A percentile compares a stretch with the other conserved stretches of the same genome.
Evolutionary conservation across 2,113 vertebrate species (phyloP).

Genomic region (Scomber japonicus): DNA sequence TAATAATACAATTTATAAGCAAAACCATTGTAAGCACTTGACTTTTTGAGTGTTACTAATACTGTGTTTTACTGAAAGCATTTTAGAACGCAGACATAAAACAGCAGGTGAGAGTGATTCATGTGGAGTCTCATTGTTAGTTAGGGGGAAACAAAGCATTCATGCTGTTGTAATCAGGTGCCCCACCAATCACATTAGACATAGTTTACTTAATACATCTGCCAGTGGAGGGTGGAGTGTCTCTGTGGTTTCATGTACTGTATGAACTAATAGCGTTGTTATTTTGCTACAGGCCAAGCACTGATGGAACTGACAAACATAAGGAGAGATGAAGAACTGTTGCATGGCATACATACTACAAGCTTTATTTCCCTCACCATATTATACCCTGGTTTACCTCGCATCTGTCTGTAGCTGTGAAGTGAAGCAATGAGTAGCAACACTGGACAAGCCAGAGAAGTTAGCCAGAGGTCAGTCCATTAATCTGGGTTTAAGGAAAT

Average conservation of each 20-base stretch:
- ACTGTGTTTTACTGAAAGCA: background rate
- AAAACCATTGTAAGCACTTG: background rate
- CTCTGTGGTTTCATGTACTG: conserved; percentile 27
- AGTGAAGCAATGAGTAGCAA: conserved; percentile 9
- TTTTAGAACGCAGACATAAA: conserved; percentile 21
- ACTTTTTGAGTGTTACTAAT: background rate
- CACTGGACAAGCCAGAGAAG: conserved; percentile 27
- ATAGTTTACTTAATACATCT: conserved; percentile 33
- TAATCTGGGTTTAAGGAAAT: conserved; percentile 17
- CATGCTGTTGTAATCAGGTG: conserved; percentile 28
- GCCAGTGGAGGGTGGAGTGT: background rate
- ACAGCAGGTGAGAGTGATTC: conserved; percentile 36
- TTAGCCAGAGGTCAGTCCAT: conserved; percentile 47
- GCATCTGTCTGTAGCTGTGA: conserved; percentile 3
- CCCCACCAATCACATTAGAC: conserved; percentile 35
- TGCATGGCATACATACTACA: background rate
- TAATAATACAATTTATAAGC: background rate
- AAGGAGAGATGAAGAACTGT: conserved; percentile 1
- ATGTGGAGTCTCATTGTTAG: conserved; percentile 17
- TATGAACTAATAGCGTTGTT: conserved; percentile 29
- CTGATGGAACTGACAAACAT: conserved; percentile 21
- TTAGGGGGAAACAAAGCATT: background rate
- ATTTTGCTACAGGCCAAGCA: conserved; percentile 10
- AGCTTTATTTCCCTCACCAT: conserved; percentile 3
- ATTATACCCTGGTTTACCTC: background rate